Evolutionary conservation across 2,113 vertebrate species (phyloP), one percentile per base, ranked within the genome.

Genomic region (Periophthalmus modestus): DNA sequence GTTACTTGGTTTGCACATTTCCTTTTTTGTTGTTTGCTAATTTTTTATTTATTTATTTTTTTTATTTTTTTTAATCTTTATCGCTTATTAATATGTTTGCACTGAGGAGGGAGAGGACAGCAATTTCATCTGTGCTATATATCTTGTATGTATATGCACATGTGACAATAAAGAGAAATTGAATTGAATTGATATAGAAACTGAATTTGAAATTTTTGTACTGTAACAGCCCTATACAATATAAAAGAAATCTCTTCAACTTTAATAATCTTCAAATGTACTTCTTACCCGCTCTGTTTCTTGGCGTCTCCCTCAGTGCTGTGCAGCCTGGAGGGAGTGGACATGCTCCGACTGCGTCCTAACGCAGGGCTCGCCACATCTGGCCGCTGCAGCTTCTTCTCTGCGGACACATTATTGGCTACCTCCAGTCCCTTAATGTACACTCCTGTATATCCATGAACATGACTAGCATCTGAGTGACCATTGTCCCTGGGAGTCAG

Each of bases 341-440:
- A 93, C 88, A 96, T 86, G 85, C 94, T 94, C 67, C 78, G 92
- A 75, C 90, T 94, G 79, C 92, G 90, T 43, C 88, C 85, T 52
- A 93, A 78, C 0, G 72, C 74, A 0, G 94, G 92, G 66, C 93
- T 94, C 76, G 62, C 83, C 19, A 92, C 68, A 3, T 86, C 89
- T 0, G 92, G 88, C 39, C 89, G 87, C 73, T 91, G 92, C 21
- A 91, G 82, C 86, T 93, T 94, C 83, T 93, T 94, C 73, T 95
- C 94, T 0, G 81, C 86, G 0, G 89, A 90, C 57, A 91, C 78
- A 0, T 85, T 94, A 68, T 94, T 94, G 46, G 88, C 82, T 36
- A 95, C 94, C 82, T 96, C 94, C 80, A 96, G 85, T 7, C 95
- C 94, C 74, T 88, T 93, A 73, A 95, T 95, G 75, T 94, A 93